Evolutionary conservation across 2,888 invertebrate genomes (phyloP), one percentile per base, ranked within the genome.

Genomic region (Hylaea fasciaria): DNA sequence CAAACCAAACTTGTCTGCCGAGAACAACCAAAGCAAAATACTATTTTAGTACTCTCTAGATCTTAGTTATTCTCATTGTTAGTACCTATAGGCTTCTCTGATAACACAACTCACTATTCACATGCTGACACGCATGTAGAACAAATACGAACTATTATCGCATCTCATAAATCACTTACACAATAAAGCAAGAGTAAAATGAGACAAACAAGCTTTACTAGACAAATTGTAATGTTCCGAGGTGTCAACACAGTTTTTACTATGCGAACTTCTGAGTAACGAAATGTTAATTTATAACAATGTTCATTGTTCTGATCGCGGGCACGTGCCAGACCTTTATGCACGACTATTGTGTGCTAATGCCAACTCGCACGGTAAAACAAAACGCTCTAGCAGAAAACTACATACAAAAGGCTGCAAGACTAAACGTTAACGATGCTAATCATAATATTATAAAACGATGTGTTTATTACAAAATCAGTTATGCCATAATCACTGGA

Each of bases 291-390:
- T 3, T n/a, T 76, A 76, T 79, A 86, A 87, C 87, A 87, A 84
- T 82, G 80, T 83, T 81, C 81, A 86, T 87, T 88, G 86, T 86
- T 86, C 74, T 72, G 77, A 85, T 80, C 80, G 78, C 78, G 81
- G 82, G 86, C 91, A 88, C 89, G 89, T 83, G 89, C 87, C 81
- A 32, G 48, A 82, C 83, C 81, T 78, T 79, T 82, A 81, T 78
- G 74, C 80, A 68, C 67, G 58, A 68, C 81, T 75, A 91, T 91
- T 91, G 91, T 90, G 85, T 90, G 88, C 73, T 81, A 90, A 91
- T 87, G 74, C 65, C 57, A 57, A 78, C 74, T 85, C 82, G 64
- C 81, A 82, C 83, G 78, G 72, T 76, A 70, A 72, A 71, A 73
- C 51, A 56, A 63, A 68, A 72, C 63, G 64, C 63, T 9, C 3